Evolutionary conservation across 1,140 invertebrate species (phyloP).

Genomic region (Magallana ariakensis): DNA sequence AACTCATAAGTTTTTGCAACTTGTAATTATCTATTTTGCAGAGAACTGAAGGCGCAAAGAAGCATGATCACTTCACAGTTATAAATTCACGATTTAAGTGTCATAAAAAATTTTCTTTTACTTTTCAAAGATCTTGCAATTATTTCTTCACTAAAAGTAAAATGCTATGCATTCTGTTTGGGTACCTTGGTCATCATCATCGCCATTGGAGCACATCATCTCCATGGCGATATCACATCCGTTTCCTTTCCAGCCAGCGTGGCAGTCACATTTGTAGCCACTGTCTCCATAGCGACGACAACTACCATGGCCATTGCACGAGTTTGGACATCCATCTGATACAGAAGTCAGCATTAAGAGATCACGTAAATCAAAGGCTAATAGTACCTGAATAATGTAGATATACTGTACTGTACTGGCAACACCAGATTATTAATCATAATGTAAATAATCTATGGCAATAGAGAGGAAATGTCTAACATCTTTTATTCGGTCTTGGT

Average conservation of each 20-base stretch:
- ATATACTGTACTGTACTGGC: neutral
- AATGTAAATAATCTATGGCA: neutral
- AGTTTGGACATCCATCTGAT: conserved; percentile 95
- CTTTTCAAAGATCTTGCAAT: no score
- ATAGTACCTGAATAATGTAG: neutral
- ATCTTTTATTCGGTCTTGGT: neutral
- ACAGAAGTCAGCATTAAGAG: conserved; percentile 38
- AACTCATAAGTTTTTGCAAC: no score
- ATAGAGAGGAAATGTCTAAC: neutral
- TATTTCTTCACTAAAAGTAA: no score
- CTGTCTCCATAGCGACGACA: conserved; percentile 87
- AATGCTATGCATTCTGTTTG: neutral
- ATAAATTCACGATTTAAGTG: no score
- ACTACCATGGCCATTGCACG: conserved; percentile 95
- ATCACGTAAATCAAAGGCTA: neutral
- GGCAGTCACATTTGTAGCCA: conserved; percentile 95
- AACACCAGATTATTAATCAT: neutral
- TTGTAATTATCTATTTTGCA: no score
- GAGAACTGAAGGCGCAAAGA: no score
- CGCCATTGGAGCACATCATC: conserved; percentile 92
- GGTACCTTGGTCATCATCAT: conserved; percentile 97
- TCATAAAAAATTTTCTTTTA: no score
- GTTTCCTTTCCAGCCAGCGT: conserved; percentile 94
- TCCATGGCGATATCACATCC: conserved; percentile 95
- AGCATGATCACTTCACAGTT: no score